Evolutionary conservation across 2,797 vertebrate genomes (phyloP), one percentile per base, ranked within the genome.

Genomic region (Otus scops): DNA sequence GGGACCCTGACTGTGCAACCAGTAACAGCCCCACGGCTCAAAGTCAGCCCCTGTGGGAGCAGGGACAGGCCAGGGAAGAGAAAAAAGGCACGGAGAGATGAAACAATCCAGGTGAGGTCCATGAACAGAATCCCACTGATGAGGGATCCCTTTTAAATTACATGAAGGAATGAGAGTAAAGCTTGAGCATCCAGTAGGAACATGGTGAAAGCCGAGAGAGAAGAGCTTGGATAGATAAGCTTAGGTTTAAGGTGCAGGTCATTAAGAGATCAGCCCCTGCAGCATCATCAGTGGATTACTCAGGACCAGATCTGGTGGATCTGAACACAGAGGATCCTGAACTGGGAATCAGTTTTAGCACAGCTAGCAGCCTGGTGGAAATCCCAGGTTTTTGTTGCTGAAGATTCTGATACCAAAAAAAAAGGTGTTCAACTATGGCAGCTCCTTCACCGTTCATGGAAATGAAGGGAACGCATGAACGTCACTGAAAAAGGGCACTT

Each of bases 401-500:
- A 63, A 74, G n/a, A 32, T 27, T 26, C 38, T 2, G 14, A 43
- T 9, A 41, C 15, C 15, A 18, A 73, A 63, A 73, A 73, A 68
- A 56, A 20, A 30, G 6, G 16, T 2, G 5, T 51, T 26, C 57
- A 30, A 4, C 23, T 28, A 8, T 1, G 3, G 53, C 38, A 81
- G 80, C 48, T 71, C 73, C 73, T 67, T 47, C 81, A n/a, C 28
- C 4, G 2, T 8, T 23, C 39, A 67, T 0, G 3, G 69, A 63
- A 43, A 27, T 2, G 3, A 79, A 53, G 38, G 36, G 54, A 50
- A 60, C 1, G 3, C 27, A 7, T 7, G 8, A 56, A 4, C 60
- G 57, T 21, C 48, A 16, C 0, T 9, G 27, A 24, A 41, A 36
- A 9, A 11, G 10, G 21, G 32, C 4, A 4, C 12, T 16, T 2